Conservation (phyloP, 2,888 invertebrate species). For the Unio pictorum region DNA sequence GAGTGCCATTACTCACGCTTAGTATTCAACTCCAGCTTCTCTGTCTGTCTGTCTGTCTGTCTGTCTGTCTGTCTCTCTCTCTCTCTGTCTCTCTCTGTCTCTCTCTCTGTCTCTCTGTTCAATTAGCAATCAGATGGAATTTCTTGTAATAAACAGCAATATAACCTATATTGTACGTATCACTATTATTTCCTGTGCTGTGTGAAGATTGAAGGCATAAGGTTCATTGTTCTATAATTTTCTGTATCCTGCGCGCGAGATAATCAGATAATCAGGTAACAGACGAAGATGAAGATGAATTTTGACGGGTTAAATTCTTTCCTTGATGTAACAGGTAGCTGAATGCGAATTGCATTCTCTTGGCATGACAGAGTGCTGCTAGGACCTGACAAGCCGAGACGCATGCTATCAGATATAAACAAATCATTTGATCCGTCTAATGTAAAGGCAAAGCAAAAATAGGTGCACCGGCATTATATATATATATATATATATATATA, state of each 20-base stretch:
- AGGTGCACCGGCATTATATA: neutral
- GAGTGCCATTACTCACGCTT: neutral
- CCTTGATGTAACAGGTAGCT: neutral
- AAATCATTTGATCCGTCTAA: neutral
- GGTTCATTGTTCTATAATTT: too few relatives aligned
- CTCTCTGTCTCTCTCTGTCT: neutral
- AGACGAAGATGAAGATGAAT: neutral
- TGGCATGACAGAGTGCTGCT: neutral
- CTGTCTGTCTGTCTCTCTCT: neutral
- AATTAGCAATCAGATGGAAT: too few relatives aligned
- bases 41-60: neutral
- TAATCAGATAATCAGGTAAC: too few relatives aligned
- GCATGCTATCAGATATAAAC: neutral
- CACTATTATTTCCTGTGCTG: too few relatives aligned
- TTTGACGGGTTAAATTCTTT: constrained; percentile 7
- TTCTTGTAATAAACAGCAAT: too few relatives aligned
- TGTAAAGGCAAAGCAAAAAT: constrained; percentile 5
- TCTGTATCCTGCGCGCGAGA: too few relatives aligned
- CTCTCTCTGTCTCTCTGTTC: too few relatives aligned
- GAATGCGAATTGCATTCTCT: neutral
- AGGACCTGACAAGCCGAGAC: constrained; percentile 3
- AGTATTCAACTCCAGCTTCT: neutral
- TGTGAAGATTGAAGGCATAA: too few relatives aligned
- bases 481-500: too few relatives aligned
- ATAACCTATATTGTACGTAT: too few relatives aligned